A percentile compares a stretch with the other conserved stretches of the same genome.
phyloP scores from a whole-genome alignment of 2,888 invertebrate genomes.

The Drosophila vallismaia region DNA sequence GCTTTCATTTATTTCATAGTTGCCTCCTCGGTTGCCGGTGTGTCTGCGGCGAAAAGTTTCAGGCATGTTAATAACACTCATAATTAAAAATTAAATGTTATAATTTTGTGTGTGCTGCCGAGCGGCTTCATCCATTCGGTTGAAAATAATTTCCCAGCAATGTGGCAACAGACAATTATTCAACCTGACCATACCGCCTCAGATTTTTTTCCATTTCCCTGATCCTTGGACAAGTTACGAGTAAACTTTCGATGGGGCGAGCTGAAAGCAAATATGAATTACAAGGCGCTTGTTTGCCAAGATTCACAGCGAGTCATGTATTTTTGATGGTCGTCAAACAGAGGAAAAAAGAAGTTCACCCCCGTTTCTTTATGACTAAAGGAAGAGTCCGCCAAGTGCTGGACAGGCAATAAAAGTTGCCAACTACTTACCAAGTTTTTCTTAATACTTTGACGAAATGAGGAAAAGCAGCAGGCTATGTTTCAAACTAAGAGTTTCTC shows the following conservation, averaged over 20 bases:
- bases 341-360: slow-evolving; percentile 10
- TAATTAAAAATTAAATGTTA: slow-evolving; percentile 76
- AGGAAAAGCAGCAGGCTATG: slow-evolving; percentile 13
- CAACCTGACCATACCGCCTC: slow-evolving; percentile 10
- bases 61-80: slow-evolving; percentile 72
- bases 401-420: slow-evolving; percentile 68
- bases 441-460: slow-evolving; percentile 24
- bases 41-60: slow-evolving; percentile 63
- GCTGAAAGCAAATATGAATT: slow-evolving; percentile 50
- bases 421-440: slow-evolving; percentile 53
- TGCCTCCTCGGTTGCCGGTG: slow-evolving; percentile 44
- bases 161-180: slow-evolving; percentile 47
- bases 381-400: slow-evolving; percentile 42
- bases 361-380: slow-evolving; percentile 38
- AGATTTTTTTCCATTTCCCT: slow-evolving; percentile 9
- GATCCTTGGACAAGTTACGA: slow-evolving; percentile 35
- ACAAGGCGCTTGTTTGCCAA: slow-evolving; percentile 43
- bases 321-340: slow-evolving; percentile 28
- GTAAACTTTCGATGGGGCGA: slow-evolving; percentile 57
- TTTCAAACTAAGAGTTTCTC: slow-evolving; percentile 11
- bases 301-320: slow-evolving; percentile 55
- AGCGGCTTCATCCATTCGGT: slow-evolving; percentile 51
- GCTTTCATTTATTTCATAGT: slow-evolving; percentile 53
- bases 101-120: slow-evolving; percentile 67
- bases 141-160: slow-evolving; percentile 26